Evolutionary conservation across 2,797 vertebrate genomes (phyloP).

Genomic region (Poecilia picta): DNA sequence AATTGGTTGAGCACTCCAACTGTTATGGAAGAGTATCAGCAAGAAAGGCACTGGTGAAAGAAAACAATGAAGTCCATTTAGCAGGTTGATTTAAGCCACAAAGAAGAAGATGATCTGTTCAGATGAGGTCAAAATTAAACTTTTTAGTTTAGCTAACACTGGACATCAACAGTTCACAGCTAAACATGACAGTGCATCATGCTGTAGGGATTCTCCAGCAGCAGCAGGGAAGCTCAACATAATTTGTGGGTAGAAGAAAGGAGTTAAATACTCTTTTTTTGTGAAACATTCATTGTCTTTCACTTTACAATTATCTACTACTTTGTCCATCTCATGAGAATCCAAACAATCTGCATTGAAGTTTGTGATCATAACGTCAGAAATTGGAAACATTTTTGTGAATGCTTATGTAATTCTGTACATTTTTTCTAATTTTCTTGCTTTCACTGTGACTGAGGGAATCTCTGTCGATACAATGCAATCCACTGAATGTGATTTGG

Average conservation of each 20-base stretch:
- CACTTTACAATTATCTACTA: background rate
- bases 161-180: background rate
- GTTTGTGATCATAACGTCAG: background rate
- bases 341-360: background rate
- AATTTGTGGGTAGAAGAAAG: background rate
- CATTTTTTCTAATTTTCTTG: background rate
- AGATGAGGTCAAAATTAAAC: background rate
- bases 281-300: background rate
- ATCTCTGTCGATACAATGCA: slow-evolving; percentile 31
- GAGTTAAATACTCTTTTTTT: background rate
- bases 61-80: background rate
- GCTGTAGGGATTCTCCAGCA: background rate
- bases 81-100: background rate
- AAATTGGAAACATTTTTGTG: background rate
- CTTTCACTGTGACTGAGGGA: slow-evolving; percentile 19
- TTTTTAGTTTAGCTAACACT: background rate
- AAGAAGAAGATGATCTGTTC: background rate
- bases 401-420: background rate
- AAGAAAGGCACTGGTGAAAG: background rate
- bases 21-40: background rate
- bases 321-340: background rate
- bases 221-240: background rate
- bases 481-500: slow-evolving; percentile 36
- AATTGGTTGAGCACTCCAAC: background rate
- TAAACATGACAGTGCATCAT: background rate